Evolutionary conservation across 1,140 invertebrate genomes (phyloP), one percentile per base, ranked within the genome.

Genomic region (Procambarus clarkii): DNA sequence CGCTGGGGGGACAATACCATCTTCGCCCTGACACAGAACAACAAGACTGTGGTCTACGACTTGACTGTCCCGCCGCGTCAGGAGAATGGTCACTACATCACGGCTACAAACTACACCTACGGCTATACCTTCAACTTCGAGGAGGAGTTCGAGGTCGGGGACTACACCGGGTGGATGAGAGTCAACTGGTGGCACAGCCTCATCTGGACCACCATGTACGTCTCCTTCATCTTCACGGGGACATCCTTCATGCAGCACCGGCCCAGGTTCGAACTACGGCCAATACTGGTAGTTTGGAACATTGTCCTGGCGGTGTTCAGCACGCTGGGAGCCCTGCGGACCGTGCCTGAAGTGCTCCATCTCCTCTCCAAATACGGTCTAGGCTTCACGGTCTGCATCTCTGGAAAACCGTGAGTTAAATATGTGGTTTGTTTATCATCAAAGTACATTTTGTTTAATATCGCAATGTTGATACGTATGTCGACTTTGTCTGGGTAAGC

Each of bases 101-200:
- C 88, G 9, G 34, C 84, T n/a, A 89, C 96, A 82, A 94, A 95
- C 92, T 97, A 97, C 90, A 98, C 99, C 95, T 98, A 98, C 95
- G 98, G 98, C 4, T 98, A 98, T 94, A 96, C 98, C 93, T 98
- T 99, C 95, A 97, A 98, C 93, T 98, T 99, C 93, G 98, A 99
- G 95, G 97, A 97, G 94, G 96, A 98, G 94, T 99, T 98, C 94
- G 97, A 98, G 94, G 97, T 98, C 93, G 95, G 96, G 93, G 96
- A 97, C 88, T 98, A 97, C 93, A 96, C 97, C 50, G 96, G 96
- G 94, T 99, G 98, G 98, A 99, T 99, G 98, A 96, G 96, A 60
- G 96, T 97, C 91, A 98, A 99, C 94, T 99, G 98, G 98, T 97
- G 97, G 64, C 96, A 97, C 94, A 97, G 97, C 74, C 97, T 99